Evolutionary conservation across 2,797 vertebrate species (phyloP).

Genomic region (Dallia pectoralis): DNA sequence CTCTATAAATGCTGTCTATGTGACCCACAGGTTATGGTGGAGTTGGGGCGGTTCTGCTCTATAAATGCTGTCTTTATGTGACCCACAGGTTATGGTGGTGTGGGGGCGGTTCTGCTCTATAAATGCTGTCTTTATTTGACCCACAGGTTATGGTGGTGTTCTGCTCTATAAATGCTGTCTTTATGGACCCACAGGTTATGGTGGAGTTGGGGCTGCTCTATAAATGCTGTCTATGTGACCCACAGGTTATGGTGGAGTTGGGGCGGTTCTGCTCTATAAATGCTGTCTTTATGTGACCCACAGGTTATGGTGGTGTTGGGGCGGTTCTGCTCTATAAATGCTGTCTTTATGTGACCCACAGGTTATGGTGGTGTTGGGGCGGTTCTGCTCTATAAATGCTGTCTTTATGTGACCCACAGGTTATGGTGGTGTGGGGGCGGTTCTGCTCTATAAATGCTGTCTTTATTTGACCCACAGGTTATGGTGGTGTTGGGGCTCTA

Average conservation of each 20-base stretch:
- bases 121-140: slow-evolving; percentile 1
- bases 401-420: slow-evolving; percentile 36
- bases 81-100: slow-evolving; percentile 48
- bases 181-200: slow-evolving; percentile 45
- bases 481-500: too few species aligned
- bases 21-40: slow-evolving; percentile 48
- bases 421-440: slow-evolving; percentile 44
- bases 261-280: too few species aligned
- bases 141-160: too few species aligned
- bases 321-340: too few species aligned
- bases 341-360: slow-evolving; percentile 26
- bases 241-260: too few species aligned
- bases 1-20: not conserved
- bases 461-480: slow-evolving; percentile 43
- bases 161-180: not conserved
- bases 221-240: not conserved
- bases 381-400: too few species aligned
- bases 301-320: slow-evolving; percentile 54
- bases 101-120: too few species aligned
- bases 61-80: not conserved
- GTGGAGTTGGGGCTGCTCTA: too few species aligned
- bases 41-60: too few species aligned
- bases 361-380: too few species aligned
- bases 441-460: not conserved
- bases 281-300: slow-evolving; percentile 4